These are phyloP conservation scores for Tupaia chinensis DNA, from an alignment of 2,113 vertebrate genomes.

Conservation along the genomic window DNA sequence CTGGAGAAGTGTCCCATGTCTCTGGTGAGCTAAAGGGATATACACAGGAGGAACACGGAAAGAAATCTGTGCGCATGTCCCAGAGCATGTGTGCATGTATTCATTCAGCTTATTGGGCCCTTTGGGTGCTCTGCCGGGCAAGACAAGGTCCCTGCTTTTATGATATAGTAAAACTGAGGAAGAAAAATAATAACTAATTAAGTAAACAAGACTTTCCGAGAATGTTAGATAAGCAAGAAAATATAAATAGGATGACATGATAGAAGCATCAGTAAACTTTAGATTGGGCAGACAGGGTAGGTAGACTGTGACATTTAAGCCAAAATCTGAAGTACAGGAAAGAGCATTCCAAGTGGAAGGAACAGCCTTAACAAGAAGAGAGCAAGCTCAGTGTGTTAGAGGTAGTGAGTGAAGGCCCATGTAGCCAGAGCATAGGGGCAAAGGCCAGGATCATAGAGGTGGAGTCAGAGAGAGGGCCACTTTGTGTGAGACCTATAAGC, in stretches of 20 bases:
- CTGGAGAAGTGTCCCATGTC: slow-evolving; percentile 97
- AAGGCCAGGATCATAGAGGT: background rate
- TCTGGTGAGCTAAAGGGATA: slow-evolving; percentile 89
- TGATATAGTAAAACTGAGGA: background rate
- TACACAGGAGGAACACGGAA: background rate
- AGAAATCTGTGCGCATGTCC: background rate
- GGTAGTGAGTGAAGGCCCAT: background rate
- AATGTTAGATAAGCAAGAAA: background rate
- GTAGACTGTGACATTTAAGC: background rate
- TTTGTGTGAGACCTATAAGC: background rate
- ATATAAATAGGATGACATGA: background rate
- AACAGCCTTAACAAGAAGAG: background rate
- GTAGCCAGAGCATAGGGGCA: background rate
- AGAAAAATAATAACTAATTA: background rate
- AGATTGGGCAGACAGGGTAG: background rate
- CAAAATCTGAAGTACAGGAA: background rate
- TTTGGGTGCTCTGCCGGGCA: background rate
- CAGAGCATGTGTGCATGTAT: background rate
- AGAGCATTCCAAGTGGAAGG: background rate
- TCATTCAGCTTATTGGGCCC: background rate
- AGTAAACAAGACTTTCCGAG: slow-evolving; percentile 22
- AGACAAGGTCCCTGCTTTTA: background rate
- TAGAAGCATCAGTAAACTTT: background rate
- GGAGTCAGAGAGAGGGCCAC: background rate
- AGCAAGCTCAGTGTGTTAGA: background rate